Percentiles rank a stretch among this genome's conserved stretches.
Evolutionary conservation across 2,797 vertebrate species (phyloP).

Genomic region (Epinephelus awoara): DNA sequence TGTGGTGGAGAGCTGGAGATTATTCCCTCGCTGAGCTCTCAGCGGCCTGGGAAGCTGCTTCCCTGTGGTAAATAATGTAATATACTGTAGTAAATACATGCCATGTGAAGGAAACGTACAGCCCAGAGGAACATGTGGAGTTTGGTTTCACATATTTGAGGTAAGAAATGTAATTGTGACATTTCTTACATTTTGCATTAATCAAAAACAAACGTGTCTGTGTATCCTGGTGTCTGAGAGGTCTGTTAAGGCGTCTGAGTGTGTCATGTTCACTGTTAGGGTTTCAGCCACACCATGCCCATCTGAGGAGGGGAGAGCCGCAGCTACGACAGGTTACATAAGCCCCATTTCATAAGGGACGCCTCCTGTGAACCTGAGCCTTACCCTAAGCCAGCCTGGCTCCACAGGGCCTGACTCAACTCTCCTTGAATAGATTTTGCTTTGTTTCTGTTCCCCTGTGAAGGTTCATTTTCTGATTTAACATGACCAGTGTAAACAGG

Average conservation of each 20-base stretch:
- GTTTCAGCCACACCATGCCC: slow-evolving; percentile 39
- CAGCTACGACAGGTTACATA: slow-evolving; percentile 56
- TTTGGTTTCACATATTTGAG: slow-evolving; percentile 4
- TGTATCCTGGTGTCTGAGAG: slow-evolving; percentile 16
- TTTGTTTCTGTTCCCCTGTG: neutral
- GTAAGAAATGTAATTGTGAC: neutral
- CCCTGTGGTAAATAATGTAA: slow-evolving; percentile 15
- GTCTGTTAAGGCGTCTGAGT: slow-evolving; percentile 35
- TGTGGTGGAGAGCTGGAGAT: slow-evolving; percentile 43
- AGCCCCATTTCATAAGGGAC: slow-evolving; percentile 50
- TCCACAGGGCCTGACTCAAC: slow-evolving; percentile 31
- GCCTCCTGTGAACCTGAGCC: slow-evolving; percentile 50
- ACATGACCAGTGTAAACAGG: neutral
- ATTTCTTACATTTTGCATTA: slow-evolving; percentile 4
- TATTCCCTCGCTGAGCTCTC: slow-evolving; percentile 40
- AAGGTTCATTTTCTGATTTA: neutral
- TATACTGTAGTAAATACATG: neutral
- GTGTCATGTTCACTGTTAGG: slow-evolving; percentile 30
- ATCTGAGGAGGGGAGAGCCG: slow-evolving; percentile 43
- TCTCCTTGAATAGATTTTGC: slow-evolving; percentile 8
- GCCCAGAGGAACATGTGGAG: neutral
- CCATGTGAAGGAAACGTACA: neutral
- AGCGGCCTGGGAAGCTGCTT: slow-evolving; percentile 25
- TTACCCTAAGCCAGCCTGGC: slow-evolving; percentile 39
- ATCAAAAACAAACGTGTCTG: slow-evolving; percentile 17